phyloP scores from a whole-genome alignment of 1,140 invertebrate genomes.

The Venustaconcha ellipsiformis region DNA sequence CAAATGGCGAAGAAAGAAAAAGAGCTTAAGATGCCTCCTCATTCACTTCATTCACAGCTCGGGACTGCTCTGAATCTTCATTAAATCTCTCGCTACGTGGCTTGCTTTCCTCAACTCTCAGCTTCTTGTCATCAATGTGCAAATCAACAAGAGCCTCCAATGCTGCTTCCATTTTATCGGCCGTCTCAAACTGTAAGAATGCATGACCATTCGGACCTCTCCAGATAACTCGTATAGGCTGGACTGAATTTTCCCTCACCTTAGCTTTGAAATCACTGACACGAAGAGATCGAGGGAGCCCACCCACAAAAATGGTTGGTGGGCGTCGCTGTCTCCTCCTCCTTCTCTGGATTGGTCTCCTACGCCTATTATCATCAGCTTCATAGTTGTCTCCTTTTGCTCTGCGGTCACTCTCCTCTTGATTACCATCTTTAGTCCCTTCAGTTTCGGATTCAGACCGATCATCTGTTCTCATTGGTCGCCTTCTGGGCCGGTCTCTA shows the following conservation, averaged over 20 bases:
- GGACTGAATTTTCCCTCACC: conserved; percentile 51
- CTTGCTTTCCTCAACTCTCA: conserved; percentile 50
- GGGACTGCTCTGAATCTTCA: too few relatives aligned
- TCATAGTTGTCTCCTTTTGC: conserved; percentile 28
- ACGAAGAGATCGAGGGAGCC: conserved; percentile 52
- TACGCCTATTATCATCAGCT: conserved; percentile 17
- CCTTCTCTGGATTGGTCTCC: conserved; percentile 16
- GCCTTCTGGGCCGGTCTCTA: conserved; percentile 9
- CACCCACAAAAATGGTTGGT: conserved; percentile 53
- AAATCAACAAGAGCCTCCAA: conserved; percentile 45
- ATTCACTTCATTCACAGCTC: too few relatives aligned
- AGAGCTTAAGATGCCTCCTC: too few relatives aligned
- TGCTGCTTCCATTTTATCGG: conserved; percentile 49
- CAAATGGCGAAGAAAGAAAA: too few relatives aligned
- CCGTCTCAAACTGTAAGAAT: conserved; percentile 55
- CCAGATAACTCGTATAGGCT: conserved; percentile 60
- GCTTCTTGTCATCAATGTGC: conserved; percentile 50
- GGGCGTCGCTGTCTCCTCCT: conserved; percentile 18
- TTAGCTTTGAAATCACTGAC: conserved; percentile 59
- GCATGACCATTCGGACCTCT: conserved; percentile 55
- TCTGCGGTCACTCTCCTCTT: conserved; percentile 21
- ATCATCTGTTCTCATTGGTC: conserved; percentile 5
- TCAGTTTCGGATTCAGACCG: conserved; percentile 6
- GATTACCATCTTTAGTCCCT: neutral
- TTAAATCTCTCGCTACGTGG: conserved; percentile 5